phyloP scores from a whole-genome alignment of 2,797 vertebrate species.

The Poecilia velifera region DNA sequence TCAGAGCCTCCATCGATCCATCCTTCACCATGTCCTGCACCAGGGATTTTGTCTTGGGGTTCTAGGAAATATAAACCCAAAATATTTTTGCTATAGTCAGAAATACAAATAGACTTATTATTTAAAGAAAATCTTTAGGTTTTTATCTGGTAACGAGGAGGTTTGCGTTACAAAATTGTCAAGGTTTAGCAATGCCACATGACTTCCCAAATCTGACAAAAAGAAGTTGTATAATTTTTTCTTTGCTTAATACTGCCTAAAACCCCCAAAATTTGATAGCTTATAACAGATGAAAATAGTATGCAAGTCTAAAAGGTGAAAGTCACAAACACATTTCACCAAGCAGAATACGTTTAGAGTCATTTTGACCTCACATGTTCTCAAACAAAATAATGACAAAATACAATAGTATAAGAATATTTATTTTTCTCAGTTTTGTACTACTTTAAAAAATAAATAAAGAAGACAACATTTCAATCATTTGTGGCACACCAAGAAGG shows the following conservation, averaged over 20 bases:
- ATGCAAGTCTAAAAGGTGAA: neutral
- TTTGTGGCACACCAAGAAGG: neutral
- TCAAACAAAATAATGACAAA: neutral
- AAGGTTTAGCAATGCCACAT: neutral
- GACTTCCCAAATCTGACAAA: neutral
- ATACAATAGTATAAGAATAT: neutral
- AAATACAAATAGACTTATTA: neutral
- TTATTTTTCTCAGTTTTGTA: neutral
- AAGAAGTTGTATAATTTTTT: neutral
- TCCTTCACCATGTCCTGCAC: slow-evolving; percentile 85
- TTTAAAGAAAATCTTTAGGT: neutral
- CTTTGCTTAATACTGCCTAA: neutral
- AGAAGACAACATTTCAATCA: neutral
- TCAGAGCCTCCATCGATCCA: slow-evolving; percentile 80
- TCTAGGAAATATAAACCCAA: slow-evolving; percentile 76
- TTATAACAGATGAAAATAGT: neutral
- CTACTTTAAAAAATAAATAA: neutral
- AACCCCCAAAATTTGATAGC: neutral
- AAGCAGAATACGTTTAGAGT: neutral
- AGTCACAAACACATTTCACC: neutral
- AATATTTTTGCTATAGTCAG: neutral
- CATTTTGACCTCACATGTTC: neutral
- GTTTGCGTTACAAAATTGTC: neutral
- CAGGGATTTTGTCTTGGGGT: slow-evolving; percentile 85
- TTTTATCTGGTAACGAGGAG: neutral